phyloP scores from a whole-genome alignment of 2,888 invertebrate genomes.

The Philonicus albiceps region DNA sequence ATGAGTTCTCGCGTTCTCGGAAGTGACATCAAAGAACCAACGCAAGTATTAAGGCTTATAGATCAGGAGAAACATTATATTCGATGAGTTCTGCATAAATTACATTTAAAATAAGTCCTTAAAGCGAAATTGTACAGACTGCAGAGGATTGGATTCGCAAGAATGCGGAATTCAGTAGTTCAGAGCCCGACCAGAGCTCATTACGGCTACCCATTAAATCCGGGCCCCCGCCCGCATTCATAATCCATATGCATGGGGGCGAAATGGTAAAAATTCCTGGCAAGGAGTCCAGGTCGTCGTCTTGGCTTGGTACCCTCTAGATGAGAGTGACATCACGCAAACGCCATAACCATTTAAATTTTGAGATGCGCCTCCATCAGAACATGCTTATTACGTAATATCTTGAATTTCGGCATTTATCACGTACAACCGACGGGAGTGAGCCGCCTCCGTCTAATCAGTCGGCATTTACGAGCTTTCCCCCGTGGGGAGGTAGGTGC shows the following conservation, averaged over 20 bases:
- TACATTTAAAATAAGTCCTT: background rate
- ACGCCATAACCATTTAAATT: slow-evolving; percentile 42
- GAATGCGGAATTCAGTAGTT: background rate
- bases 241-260: slow-evolving; percentile 27
- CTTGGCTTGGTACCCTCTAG: background rate
- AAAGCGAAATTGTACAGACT: background rate
- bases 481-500: background rate
- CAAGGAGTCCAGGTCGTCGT: slow-evolving; percentile 15
- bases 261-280: slow-evolving; percentile 27
- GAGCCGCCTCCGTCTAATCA: slow-evolving; percentile 18
- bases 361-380: slow-evolving; percentile 26
- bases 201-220: slow-evolving; percentile 4
- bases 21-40: background rate
- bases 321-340: slow-evolving; percentile 38
- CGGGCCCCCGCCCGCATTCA: background rate
- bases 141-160: background rate
- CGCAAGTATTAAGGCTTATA: background rate
- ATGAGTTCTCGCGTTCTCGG: background rate
- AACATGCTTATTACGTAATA: slow-evolving; percentile 39
- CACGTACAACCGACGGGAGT: slow-evolving; percentile 25
- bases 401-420: slow-evolving; percentile 39
- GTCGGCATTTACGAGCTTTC: background rate
- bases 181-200: background rate
- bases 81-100: background rate
- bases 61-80: background rate